Evolutionary conservation across 2,113 vertebrate genomes (phyloP).

Genomic region (Catagonus wagneri): DNA sequence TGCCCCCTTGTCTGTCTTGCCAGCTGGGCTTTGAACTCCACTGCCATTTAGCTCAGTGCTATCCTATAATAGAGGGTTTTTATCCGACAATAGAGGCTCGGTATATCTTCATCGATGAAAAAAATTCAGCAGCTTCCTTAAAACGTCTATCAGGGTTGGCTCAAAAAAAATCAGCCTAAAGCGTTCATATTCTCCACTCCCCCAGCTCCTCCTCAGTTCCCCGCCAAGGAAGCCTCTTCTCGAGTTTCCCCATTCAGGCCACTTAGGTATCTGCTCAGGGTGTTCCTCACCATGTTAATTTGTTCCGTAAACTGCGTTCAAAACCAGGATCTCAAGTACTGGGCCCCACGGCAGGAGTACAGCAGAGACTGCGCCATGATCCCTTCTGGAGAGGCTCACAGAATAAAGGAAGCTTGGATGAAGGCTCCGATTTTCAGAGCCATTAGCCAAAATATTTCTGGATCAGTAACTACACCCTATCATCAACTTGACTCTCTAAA

Average conservation of each 20-base stretch:
- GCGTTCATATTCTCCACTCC: neutral
- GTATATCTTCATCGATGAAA: neutral
- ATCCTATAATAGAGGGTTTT: neutral
- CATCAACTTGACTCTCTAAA: conserved; percentile 75
- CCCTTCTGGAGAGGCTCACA: conserved; percentile 16
- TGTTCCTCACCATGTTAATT: neutral
- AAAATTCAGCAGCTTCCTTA: neutral
- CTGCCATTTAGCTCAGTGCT: neutral
- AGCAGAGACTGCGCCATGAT: neutral
- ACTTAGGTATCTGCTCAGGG: conserved; percentile 14
- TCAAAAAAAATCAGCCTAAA: neutral
- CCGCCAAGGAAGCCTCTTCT: conserved; percentile 24
- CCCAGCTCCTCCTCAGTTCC: neutral
- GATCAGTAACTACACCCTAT: conserved; percentile 69
- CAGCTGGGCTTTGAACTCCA: neutral
- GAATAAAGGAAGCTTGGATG: conserved; percentile 45
- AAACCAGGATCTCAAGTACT: neutral
- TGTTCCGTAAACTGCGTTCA: conserved; percentile 7
- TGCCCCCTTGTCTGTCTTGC: neutral
- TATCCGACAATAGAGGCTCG: neutral
- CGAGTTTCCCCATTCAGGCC: neutral
- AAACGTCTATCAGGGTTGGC: conserved; percentile 19
- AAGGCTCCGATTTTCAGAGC: conserved; percentile 45
- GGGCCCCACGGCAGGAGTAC: neutral
- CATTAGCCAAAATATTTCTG: conserved; percentile 72